A percentile compares a stretch with the other conserved stretches of the same genome.
These are phyloP conservation scores for Nephrotoma flavescens DNA, from an alignment of 2,888 invertebrate genomes.

Conservation along the genomic window DNA sequence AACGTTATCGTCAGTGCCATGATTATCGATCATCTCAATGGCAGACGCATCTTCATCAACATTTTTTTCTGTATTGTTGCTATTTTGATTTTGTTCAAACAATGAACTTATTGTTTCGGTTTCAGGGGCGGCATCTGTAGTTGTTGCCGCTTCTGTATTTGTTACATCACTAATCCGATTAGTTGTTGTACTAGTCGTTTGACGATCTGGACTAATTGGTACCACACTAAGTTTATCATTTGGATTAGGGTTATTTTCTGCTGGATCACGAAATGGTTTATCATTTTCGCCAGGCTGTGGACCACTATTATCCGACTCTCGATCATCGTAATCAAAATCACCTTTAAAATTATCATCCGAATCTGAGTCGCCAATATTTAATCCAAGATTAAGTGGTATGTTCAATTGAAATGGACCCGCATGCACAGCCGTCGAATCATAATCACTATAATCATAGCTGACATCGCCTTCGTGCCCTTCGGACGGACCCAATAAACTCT, in stretches of 20 bases:
- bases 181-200: slow-evolving; percentile 3
- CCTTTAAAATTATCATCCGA: neutral
- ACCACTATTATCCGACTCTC: neutral
- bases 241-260: neutral
- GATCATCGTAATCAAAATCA: neutral
- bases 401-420: slow-evolving; percentile 28
- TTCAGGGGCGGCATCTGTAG: neutral
- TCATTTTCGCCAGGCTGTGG: neutral
- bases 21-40: neutral
- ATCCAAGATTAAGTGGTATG: slow-evolving; percentile 19
- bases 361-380: neutral
- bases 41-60: neutral
- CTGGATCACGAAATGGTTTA: neutral
- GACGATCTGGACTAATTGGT: neutral
- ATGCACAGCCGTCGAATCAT: slow-evolving; percentile 6
- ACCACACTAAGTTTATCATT: neutral
- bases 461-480: slow-evolving; percentile 6
- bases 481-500: slow-evolving; percentile 15
- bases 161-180: neutral
- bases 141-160: neutral
- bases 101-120: neutral
- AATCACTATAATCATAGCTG: slow-evolving; percentile 20
- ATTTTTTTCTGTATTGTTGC: neutral
- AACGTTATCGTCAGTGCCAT: neutral
- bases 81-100: neutral